Evolutionary conservation across 2,888 invertebrate genomes (phyloP).

Genomic region (Hoplodrina blanda): DNA sequence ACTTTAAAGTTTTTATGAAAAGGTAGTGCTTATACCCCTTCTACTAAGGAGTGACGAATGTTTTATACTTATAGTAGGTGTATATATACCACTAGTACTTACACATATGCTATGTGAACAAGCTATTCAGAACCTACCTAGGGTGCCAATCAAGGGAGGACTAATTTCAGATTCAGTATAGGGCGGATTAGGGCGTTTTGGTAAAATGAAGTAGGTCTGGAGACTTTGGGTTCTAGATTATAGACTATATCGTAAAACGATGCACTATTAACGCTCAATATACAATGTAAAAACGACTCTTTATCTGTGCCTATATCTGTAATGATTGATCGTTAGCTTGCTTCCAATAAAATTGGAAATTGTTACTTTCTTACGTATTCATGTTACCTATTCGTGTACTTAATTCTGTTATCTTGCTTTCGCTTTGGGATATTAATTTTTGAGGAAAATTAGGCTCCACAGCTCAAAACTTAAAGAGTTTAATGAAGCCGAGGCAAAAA

Average conservation of each 20-base stretch:
- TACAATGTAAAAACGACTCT: constrained; percentile 8
- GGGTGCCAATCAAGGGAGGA: constrained; percentile 24
- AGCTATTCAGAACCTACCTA: constrained; percentile 28
- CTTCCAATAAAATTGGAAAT: constrained; percentile 23
- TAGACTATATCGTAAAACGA: constrained; percentile 6
- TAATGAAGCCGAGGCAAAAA: constrained; percentile 2
- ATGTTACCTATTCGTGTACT: constrained; percentile 3
- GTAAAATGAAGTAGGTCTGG: too few species aligned
- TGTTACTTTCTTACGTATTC: constrained; percentile 17
- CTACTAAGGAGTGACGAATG: constrained; percentile 12
- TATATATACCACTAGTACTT: not conserved
- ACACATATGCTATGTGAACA: constrained; percentile 15
- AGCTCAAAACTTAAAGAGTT: not conserved
- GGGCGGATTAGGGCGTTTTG: constrained; percentile 9
- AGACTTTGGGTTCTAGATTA: too few species aligned
- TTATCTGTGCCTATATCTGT: constrained; percentile 40
- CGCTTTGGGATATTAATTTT: constrained; percentile 15
- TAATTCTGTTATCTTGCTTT: constrained; percentile 9
- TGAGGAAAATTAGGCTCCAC: constrained; percentile 3
- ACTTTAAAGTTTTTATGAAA: constrained; percentile 56
- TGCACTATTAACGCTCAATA: constrained; percentile 12
- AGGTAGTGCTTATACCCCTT: constrained; percentile 48
- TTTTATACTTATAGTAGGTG: constrained; percentile 21
- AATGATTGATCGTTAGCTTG: constrained; percentile 40
- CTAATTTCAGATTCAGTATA: constrained; percentile 26